Evolutionary conservation across 53 echinoderm and acorn worm genomes (phyloP), one percentile per base, ranked within the genome.

Genomic region (Henricia sp.): DNA sequence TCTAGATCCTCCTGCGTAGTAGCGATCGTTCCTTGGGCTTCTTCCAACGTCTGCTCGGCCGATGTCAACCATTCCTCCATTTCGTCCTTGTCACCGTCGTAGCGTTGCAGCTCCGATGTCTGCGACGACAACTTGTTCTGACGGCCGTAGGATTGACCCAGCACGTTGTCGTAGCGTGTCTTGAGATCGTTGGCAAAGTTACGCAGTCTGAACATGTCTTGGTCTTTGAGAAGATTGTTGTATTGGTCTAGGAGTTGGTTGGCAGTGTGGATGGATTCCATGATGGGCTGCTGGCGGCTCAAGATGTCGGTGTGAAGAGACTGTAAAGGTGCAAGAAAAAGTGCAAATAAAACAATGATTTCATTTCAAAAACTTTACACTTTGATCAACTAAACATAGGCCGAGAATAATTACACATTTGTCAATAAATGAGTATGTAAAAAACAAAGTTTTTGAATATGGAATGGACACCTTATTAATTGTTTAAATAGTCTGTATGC

Each of bases 211-310:
- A 88, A 94, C 69, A 82, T 88, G 82, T 99, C 94, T 42, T 90
- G 90, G 34, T 99, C 99, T 50, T 88, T 92, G 65, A 99, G 89
- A 21, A 88, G 85, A 82, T 86, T 89, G 60, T 93, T 90, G 82
- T 92, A 78, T 53, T 85, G 92, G 72, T 90, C 94, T 3, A 92
- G 86, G 21, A 99, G 94, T 78, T 94, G 92, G 40, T 74, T 90
- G 72, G 95, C 93, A 25, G 94, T 91, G 88, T 99, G 99, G 70
- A 92, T 92, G 42, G 92, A 68, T 68, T 94, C 94, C 91, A 99
- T 92, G 82, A 99, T 86, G 24, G 99, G 94, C 68, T 94, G 94
- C 62, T 99, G 99, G 40, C 86, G 82, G 46, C 63, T 72, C 32
- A 88, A 76, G 66, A 99, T 88, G 76, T 99, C 99, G 12, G 92